Percentiles rank a stretch among this genome's conserved stretches.
phyloP scores from a whole-genome alignment of 2,888 invertebrate species.

The Herminia tarsipennalis region DNA sequence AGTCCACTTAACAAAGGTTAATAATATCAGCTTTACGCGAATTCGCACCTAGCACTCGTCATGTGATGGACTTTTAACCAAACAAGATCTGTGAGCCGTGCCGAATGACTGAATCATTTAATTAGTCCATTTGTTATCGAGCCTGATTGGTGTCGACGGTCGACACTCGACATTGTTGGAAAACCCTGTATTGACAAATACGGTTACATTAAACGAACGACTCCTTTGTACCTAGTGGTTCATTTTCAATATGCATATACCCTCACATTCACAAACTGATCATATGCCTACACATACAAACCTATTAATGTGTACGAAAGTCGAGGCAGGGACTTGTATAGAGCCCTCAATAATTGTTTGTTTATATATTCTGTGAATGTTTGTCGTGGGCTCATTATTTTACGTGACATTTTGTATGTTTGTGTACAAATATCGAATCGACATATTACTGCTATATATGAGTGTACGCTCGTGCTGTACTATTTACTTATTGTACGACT shows the following conservation, averaged over 20 bases:
- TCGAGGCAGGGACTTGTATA: constrained; percentile 7
- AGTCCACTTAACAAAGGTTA: too few relatives aligned
- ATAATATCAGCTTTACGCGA: background rate
- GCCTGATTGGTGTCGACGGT: constrained; percentile 37
- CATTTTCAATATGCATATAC: too few relatives aligned
- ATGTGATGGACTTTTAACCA: constrained; percentile 1
- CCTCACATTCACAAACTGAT: too few relatives aligned
- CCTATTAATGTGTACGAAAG: too few relatives aligned
- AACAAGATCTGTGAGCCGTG: constrained; percentile 27
- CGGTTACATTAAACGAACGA: constrained; percentile 12
- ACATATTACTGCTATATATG: constrained; percentile 44
- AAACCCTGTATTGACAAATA: constrained; percentile 15
- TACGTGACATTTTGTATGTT: constrained; percentile 58
- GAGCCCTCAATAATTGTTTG: constrained; percentile 44
- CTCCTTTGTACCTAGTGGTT: too few relatives aligned
- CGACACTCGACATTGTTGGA: constrained; percentile 37
- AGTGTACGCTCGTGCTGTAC: constrained; percentile 36
- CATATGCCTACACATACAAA: too few relatives aligned
- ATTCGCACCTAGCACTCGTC: background rate
- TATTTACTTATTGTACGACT: constrained; percentile 54
- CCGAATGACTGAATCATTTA: background rate
- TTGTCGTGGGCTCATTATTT: constrained; percentile 75
- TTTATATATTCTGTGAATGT: constrained; percentile 57
- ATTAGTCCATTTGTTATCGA: constrained; percentile 45
- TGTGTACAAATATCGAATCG: constrained; percentile 60